A percentile compares a stretch with the other conserved stretches of the same genome.
phyloP scores from a whole-genome alignment of 92 coral and sea anemone genomes.

The Micromussa lordhowensis region DNA sequence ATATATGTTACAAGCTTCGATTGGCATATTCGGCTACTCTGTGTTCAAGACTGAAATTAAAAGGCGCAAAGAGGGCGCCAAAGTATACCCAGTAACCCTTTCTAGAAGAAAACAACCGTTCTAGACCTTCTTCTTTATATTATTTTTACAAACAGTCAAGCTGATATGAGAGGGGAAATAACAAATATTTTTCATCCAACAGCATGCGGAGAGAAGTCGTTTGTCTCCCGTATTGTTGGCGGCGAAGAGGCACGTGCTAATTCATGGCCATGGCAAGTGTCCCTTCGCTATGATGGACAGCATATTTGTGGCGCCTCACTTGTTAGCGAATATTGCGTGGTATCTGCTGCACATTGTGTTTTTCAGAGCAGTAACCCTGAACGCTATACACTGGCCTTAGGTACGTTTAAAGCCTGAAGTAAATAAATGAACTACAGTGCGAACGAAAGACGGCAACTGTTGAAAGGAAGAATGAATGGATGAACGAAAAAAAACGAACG shows the following conservation, averaged over 20 bases:
- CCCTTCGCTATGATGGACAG: slow-evolving; percentile 27
- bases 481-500: not conserved
- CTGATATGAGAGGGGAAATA: not conserved
- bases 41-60: too few species aligned
- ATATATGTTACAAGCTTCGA: too few species aligned
- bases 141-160: too few species aligned
- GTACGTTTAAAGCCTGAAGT: slow-evolving; percentile 19
- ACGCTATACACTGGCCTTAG: slow-evolving; percentile 47
- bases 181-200: not conserved
- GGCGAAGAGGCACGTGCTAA: slow-evolving; percentile 53
- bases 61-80: too few species aligned
- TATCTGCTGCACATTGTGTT: slow-evolving; percentile 76
- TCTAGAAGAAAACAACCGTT: too few species aligned
- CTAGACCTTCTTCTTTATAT: too few species aligned
- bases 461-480: not conserved
- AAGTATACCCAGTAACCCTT: too few species aligned
- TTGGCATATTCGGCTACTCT: too few species aligned
- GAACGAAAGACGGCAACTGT: not conserved
- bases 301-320: slow-evolving; percentile 73
- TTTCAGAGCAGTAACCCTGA: slow-evolving; percentile 51
- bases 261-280: slow-evolving; percentile 79
- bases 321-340: slow-evolving; percentile 47
- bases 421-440: not conserved
- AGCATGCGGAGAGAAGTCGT: not conserved
- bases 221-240: slow-evolving; percentile 56